phyloP scores from a whole-genome alignment of 2,888 invertebrate species.

The Andrena praecox region DNA sequence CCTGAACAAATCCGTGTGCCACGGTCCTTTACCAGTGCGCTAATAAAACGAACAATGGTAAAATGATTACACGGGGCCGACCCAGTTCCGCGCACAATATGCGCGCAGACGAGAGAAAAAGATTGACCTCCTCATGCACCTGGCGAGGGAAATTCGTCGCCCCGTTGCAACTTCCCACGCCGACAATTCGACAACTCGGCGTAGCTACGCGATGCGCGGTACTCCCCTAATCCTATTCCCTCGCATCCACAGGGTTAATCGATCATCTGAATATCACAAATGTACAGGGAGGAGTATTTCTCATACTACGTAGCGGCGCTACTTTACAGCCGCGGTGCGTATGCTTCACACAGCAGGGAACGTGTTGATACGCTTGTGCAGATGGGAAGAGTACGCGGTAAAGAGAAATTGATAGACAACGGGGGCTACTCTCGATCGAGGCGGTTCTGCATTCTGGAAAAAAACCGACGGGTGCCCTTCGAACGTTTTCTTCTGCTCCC shows the following conservation, averaged over 20 bases:
- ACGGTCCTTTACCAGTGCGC: conserved; percentile 16
- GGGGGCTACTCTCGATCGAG: neutral
- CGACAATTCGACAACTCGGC: no score
- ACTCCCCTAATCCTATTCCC: no score
- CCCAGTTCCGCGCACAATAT: conserved; percentile 16
- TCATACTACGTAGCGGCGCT: no score
- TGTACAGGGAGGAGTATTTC: no score
- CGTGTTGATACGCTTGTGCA: neutral
- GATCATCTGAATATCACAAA: no score
- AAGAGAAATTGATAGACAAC: neutral
- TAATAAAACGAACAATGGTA: conserved; percentile 39
- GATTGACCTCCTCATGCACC: neutral
- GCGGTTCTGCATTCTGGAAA: conserved; percentile 1
- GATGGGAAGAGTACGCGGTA: neutral
- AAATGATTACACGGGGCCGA: conserved; percentile 25
- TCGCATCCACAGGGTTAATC: no score
- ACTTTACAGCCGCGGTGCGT: no score
- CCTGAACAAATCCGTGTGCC: conserved; percentile 30
- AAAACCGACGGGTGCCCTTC: conserved; percentile 15
- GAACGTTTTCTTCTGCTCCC: conserved; percentile 38
- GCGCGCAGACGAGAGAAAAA: neutral
- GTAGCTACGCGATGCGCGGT: no score
- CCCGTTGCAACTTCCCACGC: neutral
- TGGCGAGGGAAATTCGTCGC: neutral
- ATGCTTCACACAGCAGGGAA: neutral